Conservation (phyloP, 2,113 vertebrate genomes). For the Myotis lucifugus region DNA sequence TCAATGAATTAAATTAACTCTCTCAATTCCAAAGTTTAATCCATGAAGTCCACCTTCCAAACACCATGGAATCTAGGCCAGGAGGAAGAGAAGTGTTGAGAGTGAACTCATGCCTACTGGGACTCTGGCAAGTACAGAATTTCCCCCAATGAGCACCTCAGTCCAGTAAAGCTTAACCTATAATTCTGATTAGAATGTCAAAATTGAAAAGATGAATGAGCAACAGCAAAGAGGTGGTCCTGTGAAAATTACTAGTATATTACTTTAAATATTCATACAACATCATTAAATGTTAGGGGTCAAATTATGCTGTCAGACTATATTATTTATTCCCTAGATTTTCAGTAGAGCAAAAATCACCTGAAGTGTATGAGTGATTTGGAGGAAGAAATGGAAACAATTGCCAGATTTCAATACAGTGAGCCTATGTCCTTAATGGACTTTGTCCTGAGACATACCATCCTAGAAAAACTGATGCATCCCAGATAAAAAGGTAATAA, state of each 20-base stretch:
- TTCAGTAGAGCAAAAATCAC: not conserved
- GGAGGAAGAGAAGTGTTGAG: not conserved
- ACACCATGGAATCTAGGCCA: not conserved
- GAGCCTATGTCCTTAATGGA: not conserved
- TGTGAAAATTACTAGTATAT: not conserved
- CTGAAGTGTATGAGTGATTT: not conserved
- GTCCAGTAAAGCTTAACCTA: not conserved
- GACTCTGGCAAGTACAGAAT: not conserved
- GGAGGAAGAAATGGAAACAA: not conserved
- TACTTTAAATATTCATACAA: not conserved
- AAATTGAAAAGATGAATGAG: not conserved
- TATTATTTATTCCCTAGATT: not conserved
- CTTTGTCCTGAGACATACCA: not conserved
- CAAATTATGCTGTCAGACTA: not conserved
- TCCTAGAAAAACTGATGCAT: not conserved
- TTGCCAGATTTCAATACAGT: not conserved
- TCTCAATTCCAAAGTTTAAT: not conserved
- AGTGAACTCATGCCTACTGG: no score
- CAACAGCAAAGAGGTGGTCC: not conserved
- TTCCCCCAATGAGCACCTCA: not conserved
- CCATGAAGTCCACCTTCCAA: not conserved
- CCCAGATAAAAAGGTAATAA: not conserved
- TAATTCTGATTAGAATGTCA: not conserved
- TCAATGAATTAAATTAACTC: not conserved
- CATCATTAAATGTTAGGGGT: not conserved